Base-by-base conservation (phyloP, 2,888 invertebrate species). In the Microctonus hyperodae region DNA sequence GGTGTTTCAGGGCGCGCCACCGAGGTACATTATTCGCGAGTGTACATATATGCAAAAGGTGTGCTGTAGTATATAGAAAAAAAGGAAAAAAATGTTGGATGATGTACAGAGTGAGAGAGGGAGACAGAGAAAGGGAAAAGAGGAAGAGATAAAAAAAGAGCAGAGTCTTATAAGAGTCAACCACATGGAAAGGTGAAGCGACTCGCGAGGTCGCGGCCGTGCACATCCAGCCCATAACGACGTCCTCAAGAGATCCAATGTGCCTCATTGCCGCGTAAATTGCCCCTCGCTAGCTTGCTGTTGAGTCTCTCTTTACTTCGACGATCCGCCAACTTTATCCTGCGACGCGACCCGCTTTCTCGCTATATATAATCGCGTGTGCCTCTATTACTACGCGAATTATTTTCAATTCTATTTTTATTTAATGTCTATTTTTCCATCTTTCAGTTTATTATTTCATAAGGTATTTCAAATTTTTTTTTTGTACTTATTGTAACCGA, bases 161-260 rank as follows among this genome's bases (percentile, higher is more conserved):
- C 60, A 60, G 57, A 59, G 63, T 63, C 51, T 61, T 59, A n/a
- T n/a, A 51, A 66, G 69, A 68, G 65, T 51, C 50, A 48, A 40
- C 48, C 60, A 61, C 71, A 70, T 72, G 74, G 73, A 78, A 76
- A 77, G 79, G 79, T 78, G 76, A 79, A 73, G 72, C 76, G 72
- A 74, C 74, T 74, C 76, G 71, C 76, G 79, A 79, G 81, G 80
- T 80, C 80, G 79, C 75, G 80, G 76, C 79, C 77, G 75, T 77
- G 80, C 77, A 78, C 76, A 81, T 78, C 78, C 80, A 76, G 72
- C 71, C 77, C 76, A 74, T 79, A 81, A 81, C 80, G 78, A 80
- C 78, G 79, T 79, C 79, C 77, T 78, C 74, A 70, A 70, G 67
- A 74, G 78, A 79, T 80, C 78, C 72, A 74, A 74, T 73, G 55